Evolutionary conservation across 2,888 invertebrate species (phyloP).

Genomic region (Seira sanloemensis): DNA sequence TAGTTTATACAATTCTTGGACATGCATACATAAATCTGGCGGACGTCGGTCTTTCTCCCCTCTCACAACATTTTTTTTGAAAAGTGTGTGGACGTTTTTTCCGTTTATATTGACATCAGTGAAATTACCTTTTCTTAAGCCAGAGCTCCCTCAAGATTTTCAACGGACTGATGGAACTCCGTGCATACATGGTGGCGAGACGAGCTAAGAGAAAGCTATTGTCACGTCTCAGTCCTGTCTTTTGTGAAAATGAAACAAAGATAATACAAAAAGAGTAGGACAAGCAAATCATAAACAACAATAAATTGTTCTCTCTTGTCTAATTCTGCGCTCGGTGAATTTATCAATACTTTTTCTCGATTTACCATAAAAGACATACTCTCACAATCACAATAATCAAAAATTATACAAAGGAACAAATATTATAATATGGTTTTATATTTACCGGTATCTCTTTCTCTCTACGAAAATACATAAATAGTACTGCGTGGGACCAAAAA

Average conservation of each 20-base stretch:
- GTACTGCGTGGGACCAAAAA: not conserved
- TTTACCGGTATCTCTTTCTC: not conserved
- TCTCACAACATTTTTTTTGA: not conserved
- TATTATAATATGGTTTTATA: not conserved
- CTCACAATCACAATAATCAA: not conserved
- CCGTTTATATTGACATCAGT: not conserved
- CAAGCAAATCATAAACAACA: constrained; percentile 47
- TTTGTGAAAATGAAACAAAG: constrained; percentile 60
- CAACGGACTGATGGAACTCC: constrained; percentile 72
- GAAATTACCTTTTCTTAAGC: constrained; percentile 72
- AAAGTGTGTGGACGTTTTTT: not conserved
- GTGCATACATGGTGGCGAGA: constrained; percentile 73
- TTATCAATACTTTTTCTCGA: not conserved
- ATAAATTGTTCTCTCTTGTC: not conserved
- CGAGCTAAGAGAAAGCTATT: constrained; percentile 71
- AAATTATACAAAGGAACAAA: not conserved
- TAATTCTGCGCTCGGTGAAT: not conserved
- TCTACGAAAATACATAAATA: too few species aligned
- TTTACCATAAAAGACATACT: not conserved
- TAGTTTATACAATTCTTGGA: not conserved
- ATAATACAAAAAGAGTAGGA: constrained; percentile 30
- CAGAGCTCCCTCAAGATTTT: constrained; percentile 72
- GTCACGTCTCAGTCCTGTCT: constrained; percentile 72
- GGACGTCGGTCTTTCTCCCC: not conserved
- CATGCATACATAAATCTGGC: too few species aligned